A percentile compares a stretch with the other conserved stretches of the same genome.
Evolutionary conservation across 2,888 invertebrate species (phyloP).

Genomic region (Cylloceria caligata): DNA sequence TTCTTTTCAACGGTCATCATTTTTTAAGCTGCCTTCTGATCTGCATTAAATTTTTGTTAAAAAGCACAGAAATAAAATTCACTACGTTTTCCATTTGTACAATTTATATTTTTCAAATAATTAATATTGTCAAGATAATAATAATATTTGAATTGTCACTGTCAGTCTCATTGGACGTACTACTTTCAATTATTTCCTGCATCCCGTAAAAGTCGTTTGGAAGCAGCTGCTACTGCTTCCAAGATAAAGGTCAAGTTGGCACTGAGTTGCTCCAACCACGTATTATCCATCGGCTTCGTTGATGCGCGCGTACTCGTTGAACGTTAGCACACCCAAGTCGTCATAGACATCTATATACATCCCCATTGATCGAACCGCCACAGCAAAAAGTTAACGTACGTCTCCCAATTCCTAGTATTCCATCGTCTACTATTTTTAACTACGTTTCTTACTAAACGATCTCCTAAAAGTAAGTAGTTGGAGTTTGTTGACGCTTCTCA

Average conservation of each 20-base stretch:
- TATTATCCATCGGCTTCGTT: slow-evolving; percentile 35
- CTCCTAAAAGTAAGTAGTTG: slow-evolving; percentile 10
- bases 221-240: slow-evolving; percentile 20
- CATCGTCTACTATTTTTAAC: slow-evolving; percentile 44
- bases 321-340: slow-evolving; percentile 4
- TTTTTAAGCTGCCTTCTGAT: neutral
- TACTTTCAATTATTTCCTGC: neutral
- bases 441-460: neutral
- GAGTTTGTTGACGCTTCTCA: too few relatives aligned
- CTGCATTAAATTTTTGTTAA: too few relatives aligned
- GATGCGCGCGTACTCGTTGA: slow-evolving; percentile 8
- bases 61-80: too few relatives aligned
- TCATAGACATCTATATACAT: slow-evolving; percentile 15
- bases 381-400: neutral
- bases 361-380: neutral
- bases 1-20: neutral
- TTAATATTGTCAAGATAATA: neutral
- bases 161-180: neutral
- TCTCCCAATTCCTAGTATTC: slow-evolving; percentile 1
- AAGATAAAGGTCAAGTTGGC: slow-evolving; percentile 57
- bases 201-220: neutral
- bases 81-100: too few relatives aligned
- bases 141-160: neutral
- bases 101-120: neutral
- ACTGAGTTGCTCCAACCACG: slow-evolving; percentile 19